These are phyloP conservation scores for Chymomyza amoena DNA, from an alignment of 2,888 invertebrate species.

Conservation along the genomic window DNA sequence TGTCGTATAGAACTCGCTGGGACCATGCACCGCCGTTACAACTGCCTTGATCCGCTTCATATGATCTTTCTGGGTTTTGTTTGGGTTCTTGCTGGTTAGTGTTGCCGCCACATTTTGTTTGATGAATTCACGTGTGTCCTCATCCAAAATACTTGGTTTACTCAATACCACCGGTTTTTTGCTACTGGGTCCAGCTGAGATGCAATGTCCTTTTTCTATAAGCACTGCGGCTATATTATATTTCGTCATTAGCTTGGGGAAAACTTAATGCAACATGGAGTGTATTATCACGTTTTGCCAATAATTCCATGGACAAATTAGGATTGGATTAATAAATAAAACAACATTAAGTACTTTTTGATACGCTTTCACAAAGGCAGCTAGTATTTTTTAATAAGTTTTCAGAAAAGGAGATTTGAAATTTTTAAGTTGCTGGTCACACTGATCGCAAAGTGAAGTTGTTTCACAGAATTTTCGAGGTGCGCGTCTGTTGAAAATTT, in stretches of 20 bases:
- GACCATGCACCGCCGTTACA: constrained; percentile 80
- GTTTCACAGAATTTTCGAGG: not conserved
- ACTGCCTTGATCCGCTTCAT: constrained; percentile 67
- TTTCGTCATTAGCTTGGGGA: constrained; percentile 72
- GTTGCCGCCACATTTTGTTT: constrained; percentile 6
- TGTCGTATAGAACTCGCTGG: constrained; percentile 83
- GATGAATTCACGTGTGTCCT: constrained; percentile 28
- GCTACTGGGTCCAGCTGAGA: constrained; percentile 78
- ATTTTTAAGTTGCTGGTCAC: too few species aligned
- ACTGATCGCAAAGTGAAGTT: too few species aligned
- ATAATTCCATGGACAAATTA: constrained; percentile 76
- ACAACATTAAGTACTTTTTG: too few species aligned
- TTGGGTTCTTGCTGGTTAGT: not conserved
- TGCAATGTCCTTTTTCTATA: constrained; percentile 79
- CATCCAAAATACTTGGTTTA: not conserved
- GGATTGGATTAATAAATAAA: constrained; percentile 49
- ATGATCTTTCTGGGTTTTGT: not conserved
- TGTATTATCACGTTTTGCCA: constrained; percentile 51
- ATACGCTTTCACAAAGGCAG: too few species aligned
- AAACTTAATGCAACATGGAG: constrained; percentile 76
- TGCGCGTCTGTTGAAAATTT: not conserved
- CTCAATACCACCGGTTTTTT: not conserved
- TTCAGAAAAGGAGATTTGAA: too few species aligned
- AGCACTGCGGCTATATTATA: constrained; percentile 81
- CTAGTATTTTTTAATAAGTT: too few species aligned